Percentiles rank a stretch among this genome's conserved stretches.
Conservation (phyloP, 2,888 invertebrate species). For the Plagiodera versicolora region DNA sequence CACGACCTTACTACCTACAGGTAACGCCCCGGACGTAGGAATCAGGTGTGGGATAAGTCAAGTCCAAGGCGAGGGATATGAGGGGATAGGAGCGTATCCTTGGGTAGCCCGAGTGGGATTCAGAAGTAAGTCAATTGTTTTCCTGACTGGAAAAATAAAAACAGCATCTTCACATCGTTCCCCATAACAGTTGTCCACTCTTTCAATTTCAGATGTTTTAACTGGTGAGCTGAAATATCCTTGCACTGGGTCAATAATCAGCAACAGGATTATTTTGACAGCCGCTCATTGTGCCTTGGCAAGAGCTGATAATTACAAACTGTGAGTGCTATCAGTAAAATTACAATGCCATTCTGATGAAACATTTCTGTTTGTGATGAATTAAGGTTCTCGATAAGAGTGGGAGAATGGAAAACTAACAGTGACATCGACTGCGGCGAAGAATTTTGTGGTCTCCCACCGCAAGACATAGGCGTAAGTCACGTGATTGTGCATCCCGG, state of each 20-base stretch:
- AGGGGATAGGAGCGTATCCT: conserved; percentile 72
- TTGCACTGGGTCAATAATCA: conserved; percentile 75
- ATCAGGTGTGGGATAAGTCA: conserved; percentile 67
- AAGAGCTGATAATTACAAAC: conserved; percentile 72
- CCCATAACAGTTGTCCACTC: too few relatives aligned
- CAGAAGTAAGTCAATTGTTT: conserved; percentile 61
- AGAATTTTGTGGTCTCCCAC: conserved; percentile 73
- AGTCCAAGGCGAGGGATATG: conserved; percentile 67
- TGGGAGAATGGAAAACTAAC: conserved; percentile 75
- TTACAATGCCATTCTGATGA: not conserved
- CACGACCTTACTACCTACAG: conserved; percentile 40
- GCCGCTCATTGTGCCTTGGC: conserved; percentile 81
- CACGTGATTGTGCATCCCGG: conserved; percentile 78
- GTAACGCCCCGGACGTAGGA: conserved; percentile 45
- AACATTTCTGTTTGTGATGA: not conserved
- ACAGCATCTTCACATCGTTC: too few relatives aligned
- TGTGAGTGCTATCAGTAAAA: too few relatives aligned
- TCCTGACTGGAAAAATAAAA: too few relatives aligned
- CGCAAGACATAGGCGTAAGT: conserved; percentile 71
- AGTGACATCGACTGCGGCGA: conserved; percentile 74
- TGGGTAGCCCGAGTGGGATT: conserved; percentile 78
- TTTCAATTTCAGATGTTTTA: conserved; percentile 66
- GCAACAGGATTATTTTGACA: conserved; percentile 64
- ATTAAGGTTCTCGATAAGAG: conserved; percentile 68
- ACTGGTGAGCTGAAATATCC: conserved; percentile 73